Conservation (phyloP, 1,140 invertebrate species). For the Pygmarrhopalites habei region DNA sequence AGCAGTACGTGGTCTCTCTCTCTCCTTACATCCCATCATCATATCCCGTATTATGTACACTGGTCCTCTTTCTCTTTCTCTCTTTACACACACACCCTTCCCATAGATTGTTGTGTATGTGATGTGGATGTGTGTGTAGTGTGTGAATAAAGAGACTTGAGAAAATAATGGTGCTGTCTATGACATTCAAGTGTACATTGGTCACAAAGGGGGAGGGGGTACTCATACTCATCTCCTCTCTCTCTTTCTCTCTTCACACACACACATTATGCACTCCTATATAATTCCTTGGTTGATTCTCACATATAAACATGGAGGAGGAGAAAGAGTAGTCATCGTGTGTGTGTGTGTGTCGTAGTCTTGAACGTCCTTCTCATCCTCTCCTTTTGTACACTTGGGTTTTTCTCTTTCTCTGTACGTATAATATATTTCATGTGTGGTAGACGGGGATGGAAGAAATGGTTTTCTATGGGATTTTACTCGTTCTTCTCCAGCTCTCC, state of each 20-base stretch:
- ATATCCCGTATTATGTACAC: not conserved
- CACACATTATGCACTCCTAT: not conserved
- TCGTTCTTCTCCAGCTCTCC: slow-evolving; percentile 9
- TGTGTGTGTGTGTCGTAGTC: too few species aligned
- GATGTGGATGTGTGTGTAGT: not conserved
- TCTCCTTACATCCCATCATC: not conserved
- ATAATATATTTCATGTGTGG: too few species aligned
- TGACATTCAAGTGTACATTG: slow-evolving; percentile 3
- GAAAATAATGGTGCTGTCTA: slow-evolving; percentile 12
- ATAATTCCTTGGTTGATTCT: too few species aligned
- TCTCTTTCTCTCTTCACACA: slow-evolving; percentile 4
- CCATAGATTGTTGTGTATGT: too few species aligned
- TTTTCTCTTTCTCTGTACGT: too few species aligned
- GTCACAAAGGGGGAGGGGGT: slow-evolving; percentile 4
- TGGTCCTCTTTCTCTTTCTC: too few species aligned
- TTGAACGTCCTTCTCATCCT: too few species aligned
- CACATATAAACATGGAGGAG: too few species aligned
- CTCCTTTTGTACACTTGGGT: too few species aligned
- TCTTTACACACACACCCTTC: too few species aligned
- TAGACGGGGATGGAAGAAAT: not conserved
- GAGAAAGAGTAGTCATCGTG: too few species aligned
- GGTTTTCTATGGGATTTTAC: slow-evolving; percentile 7
- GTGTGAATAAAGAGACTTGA: slow-evolving; percentile 8
- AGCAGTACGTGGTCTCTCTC: not conserved
- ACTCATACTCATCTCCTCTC: not conserved